Percentiles rank a stretch among this genome's conserved stretches.
Conservation (phyloP, 2,888 invertebrate genomes). For the Mythimna ferrago region DNA sequence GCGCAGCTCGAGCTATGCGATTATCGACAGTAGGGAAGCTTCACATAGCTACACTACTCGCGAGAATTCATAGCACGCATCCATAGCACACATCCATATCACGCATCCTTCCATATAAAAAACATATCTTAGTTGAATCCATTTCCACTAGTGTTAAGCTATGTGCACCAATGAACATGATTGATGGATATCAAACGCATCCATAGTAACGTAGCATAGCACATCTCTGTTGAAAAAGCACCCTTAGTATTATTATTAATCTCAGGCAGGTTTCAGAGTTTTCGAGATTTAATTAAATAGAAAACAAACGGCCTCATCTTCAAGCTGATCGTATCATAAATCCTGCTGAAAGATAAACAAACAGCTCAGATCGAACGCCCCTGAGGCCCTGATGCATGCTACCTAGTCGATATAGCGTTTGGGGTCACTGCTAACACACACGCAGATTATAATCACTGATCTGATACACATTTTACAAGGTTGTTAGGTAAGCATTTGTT, state of each 20-base stretch:
- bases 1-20: too few species aligned
- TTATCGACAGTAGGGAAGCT: too few species aligned
- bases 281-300: background rate
- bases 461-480: conserved; percentile 4
- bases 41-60: too few species aligned
- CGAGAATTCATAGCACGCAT: too few species aligned
- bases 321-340: background rate
- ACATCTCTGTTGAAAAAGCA: too few species aligned
- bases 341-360: background rate
- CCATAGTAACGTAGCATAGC: too few species aligned
- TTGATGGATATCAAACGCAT: too few species aligned
- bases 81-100: too few species aligned
- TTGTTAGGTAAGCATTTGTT: background rate
- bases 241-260: background rate
- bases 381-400: conserved; percentile 12
- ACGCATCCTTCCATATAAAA: too few species aligned
- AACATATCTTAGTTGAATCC: too few species aligned
- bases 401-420: conserved; percentile 10
- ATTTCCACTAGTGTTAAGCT: too few species aligned
- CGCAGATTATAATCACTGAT: conserved; percentile 28
- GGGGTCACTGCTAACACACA: conserved; percentile 31
- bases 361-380: background rate
- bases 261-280: background rate
- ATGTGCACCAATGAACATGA: too few species aligned
- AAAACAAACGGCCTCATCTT: conserved; percentile 5